A percentile compares a stretch with the other conserved stretches of the same genome.
Conservation (phyloP, 1,140 invertebrate genomes). For the Solen grandis region DNA sequence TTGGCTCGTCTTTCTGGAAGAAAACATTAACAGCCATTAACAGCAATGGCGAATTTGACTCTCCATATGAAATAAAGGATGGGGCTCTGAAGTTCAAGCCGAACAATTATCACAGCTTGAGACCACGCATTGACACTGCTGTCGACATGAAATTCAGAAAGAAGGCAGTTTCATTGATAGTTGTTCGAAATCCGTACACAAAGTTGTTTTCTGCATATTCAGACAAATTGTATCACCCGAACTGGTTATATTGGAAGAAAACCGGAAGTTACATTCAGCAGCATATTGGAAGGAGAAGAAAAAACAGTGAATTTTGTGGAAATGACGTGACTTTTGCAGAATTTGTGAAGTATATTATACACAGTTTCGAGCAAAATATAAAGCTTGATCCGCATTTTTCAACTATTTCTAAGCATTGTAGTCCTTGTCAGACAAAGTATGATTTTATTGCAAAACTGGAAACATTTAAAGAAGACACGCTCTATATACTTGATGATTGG, state of each 20-base stretch:
- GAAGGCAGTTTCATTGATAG: constrained; percentile 12
- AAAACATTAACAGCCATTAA: constrained; percentile 8
- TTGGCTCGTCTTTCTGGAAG: constrained; percentile 6
- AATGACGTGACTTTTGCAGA: constrained; percentile 14
- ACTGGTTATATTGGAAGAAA: constrained; percentile 21
- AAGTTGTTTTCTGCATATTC: not conserved
- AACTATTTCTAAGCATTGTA: constrained; percentile 15
- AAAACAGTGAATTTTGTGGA: not conserved
- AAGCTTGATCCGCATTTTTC: constrained; percentile 20
- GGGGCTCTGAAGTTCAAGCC: not conserved
- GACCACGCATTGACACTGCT: not conserved
- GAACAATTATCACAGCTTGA: not conserved
- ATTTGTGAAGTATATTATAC: constrained; percentile 80
- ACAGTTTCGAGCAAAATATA: constrained; percentile 78
- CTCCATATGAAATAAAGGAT: not conserved
- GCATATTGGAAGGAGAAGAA: not conserved
- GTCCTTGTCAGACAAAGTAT: constrained; percentile 26
- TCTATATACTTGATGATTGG: constrained; percentile 5
- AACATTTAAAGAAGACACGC: constrained; percentile 24
- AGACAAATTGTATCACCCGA: constrained; percentile 41
- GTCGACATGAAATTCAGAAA: not conserved
- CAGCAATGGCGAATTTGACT: constrained; percentile 6
- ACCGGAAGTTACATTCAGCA: not conserved
- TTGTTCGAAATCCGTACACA: constrained; percentile 31
- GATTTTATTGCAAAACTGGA: constrained; percentile 40